Evolutionary conservation across 2,888 invertebrate genomes (phyloP), one percentile per base, ranked within the genome.

Genomic region (Sipha maydis): DNA sequence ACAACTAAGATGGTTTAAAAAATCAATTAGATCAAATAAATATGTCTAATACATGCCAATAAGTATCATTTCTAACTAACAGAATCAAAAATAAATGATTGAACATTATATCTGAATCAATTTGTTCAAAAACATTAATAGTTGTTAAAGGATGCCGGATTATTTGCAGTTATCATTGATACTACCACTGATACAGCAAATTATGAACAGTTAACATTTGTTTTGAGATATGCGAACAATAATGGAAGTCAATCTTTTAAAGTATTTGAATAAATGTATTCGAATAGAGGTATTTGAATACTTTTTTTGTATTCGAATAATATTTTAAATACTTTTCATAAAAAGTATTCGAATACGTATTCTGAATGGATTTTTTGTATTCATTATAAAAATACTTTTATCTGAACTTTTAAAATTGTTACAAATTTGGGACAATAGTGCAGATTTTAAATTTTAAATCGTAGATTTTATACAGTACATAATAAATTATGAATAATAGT

Each of bases 81-180:
- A 75, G 38, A 21, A 75, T 19, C n/a, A 21, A 75, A 75, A 75
- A 75, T 75, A 34, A 8, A 38, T 75, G 34, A 75, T 75, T 75
- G n/a, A 21, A 75, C 4, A 75, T 75, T n/a, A 31, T 75, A 19
- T 17, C 17, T 34, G 75, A 75, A 75, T 1, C 21, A 38, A 75
- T 75, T 38, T 25, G 75, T 75, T 4, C 75, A 38, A 7, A 38
- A 75, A 71, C 31, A 71, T 71, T 71, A 31, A 71, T 14, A 31
- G 14, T 28, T 71, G 14, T 19, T 31, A n/a, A 31, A 34, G 19
- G 19, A 34, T 73, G 73, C 31, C 7, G 54, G 54, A 73, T 34
- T 73, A 73, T 73, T 73, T 73, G 17, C 73, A 34, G 73, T 73
- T 21, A 73, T 73, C 73, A 73, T 73, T 34, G 73, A 73, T 73